These are phyloP conservation scores for Galagoides demidoff DNA, from an alignment of 2,797 vertebrate genomes.

Conservation along the genomic window DNA sequence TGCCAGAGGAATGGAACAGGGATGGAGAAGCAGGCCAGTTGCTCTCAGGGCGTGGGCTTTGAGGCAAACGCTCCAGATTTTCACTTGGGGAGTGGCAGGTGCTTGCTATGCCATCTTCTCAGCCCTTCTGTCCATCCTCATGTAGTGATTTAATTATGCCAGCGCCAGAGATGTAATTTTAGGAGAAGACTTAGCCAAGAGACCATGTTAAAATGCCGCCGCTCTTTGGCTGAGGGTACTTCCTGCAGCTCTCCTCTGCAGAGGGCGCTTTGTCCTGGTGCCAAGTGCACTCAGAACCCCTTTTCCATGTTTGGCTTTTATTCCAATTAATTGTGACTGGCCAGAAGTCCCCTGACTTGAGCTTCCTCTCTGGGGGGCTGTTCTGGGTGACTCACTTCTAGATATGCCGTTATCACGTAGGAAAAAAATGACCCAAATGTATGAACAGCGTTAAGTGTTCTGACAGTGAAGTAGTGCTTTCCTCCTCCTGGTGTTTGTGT, in stretches of 20 bases:
- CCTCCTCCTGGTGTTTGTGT: slow-evolving; percentile 84
- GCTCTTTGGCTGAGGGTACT: neutral
- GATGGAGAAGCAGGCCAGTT: neutral
- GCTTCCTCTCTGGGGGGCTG: slow-evolving; percentile 71
- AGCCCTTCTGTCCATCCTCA: neutral
- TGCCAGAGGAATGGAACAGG: neutral
- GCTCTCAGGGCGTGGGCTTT: neutral
- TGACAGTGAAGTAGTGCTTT: slow-evolving; percentile 88
- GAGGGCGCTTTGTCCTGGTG: neutral
- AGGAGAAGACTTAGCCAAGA: neutral
- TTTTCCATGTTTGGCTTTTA: slow-evolving; percentile 12
- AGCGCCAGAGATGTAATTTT: neutral
- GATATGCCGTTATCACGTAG: slow-evolving; percentile 78
- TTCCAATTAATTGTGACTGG: slow-evolving; percentile 79
- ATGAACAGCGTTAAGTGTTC: slow-evolving; percentile 80
- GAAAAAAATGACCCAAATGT: slow-evolving; percentile 64
- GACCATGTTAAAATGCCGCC: neutral
- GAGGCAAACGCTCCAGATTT: neutral
- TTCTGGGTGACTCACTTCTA: slow-evolving; percentile 83
- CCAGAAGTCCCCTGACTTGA: slow-evolving; percentile 82
- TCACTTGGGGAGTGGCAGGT: neutral
- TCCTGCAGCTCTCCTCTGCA: neutral
- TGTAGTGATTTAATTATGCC: slow-evolving; percentile 16
- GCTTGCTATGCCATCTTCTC: neutral
- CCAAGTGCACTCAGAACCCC: slow-evolving; percentile 4